A percentile compares a stretch with the other conserved stretches of the same genome.
These are phyloP conservation scores for Anoncus sp. DNA, from an alignment of 2,888 invertebrate genomes.

Conservation along the genomic window DNA sequence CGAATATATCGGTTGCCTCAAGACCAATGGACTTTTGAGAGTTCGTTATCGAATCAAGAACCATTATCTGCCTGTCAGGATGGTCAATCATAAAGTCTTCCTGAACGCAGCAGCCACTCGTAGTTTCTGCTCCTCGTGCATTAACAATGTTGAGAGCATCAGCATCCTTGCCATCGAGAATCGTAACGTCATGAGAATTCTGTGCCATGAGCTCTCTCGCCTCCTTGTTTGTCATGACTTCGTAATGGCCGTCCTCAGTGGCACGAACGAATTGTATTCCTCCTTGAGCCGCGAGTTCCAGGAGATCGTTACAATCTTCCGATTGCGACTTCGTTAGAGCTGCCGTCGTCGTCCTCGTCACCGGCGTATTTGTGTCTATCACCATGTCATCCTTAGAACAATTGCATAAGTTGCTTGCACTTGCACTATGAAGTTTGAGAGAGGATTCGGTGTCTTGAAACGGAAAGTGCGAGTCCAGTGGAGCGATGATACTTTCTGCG, in stretches of 20 bases:
- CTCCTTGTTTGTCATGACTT: slow-evolving; percentile 82
- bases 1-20: slow-evolving; percentile 76
- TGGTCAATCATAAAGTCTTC: slow-evolving; percentile 65
- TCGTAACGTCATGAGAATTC: slow-evolving; percentile 81
- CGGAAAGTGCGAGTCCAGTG: slow-evolving; percentile 72
- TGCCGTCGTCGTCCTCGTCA: slow-evolving; percentile 17
- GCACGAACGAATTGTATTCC: slow-evolving; percentile 82
- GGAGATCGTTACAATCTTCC: slow-evolving; percentile 80
- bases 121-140: slow-evolving; percentile 49
- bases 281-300: slow-evolving; percentile 81
- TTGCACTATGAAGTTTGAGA: slow-evolving; percentile 39
- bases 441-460: slow-evolving; percentile 62
- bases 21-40: slow-evolving; percentile 55
- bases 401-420: slow-evolving; percentile 55
- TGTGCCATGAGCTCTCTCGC: slow-evolving; percentile 82
- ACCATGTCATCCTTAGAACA: slow-evolving; percentile 46
- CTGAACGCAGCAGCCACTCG: slow-evolving; percentile 8
- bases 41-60: slow-evolving; percentile 72
- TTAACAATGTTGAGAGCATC: slow-evolving; percentile 77
- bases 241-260: slow-evolving; percentile 82
- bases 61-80: slow-evolving; percentile 76
- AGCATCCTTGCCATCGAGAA: slow-evolving; percentile 79
- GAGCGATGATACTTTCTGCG: slow-evolving; percentile 70
- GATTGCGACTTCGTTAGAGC: slow-evolving; percentile 54
- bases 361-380: slow-evolving; percentile 5